Conservation (phyloP, 2,888 invertebrate species). For the Panzeria rudis region DNA sequence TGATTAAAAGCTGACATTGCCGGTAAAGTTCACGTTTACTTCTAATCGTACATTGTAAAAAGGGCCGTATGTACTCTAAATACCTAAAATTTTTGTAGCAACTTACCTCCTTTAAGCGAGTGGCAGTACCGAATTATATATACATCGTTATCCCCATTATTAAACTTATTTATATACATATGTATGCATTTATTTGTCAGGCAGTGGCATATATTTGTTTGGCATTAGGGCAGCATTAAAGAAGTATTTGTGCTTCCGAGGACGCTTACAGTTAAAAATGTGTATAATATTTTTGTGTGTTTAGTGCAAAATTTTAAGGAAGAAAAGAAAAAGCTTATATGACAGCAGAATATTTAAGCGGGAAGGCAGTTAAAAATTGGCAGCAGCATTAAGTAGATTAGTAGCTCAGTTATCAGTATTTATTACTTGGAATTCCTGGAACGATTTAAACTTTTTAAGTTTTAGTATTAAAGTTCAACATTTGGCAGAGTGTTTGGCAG, state of each 20-base stretch:
- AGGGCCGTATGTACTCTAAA: background rate
- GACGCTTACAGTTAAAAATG: constrained; percentile 3
- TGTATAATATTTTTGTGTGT: background rate
- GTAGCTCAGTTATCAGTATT: constrained; percentile 50
- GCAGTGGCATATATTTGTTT: constrained; percentile 18
- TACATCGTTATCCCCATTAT: constrained; percentile 39
- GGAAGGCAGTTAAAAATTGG: constrained; percentile 45
- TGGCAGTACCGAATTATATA: constrained; percentile 1
- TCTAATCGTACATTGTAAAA: too few relatives aligned
- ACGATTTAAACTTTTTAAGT: constrained; percentile 40
- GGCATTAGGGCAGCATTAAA: constrained; percentile 33
- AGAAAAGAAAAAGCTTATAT: constrained; percentile 77
- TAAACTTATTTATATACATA: constrained; percentile 23
- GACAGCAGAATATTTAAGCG: constrained; percentile 78
- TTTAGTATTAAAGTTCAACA: constrained; percentile 23
- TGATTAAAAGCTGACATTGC: too few relatives aligned
- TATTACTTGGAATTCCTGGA: constrained; percentile 52
- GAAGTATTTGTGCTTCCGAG: constrained; percentile 14
- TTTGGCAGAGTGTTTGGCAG: background rate
- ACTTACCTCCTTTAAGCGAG: constrained; percentile 32
- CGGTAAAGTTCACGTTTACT: too few relatives aligned
- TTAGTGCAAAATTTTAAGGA: background rate
- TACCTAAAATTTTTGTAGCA: background rate
- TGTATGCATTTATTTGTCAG: background rate
- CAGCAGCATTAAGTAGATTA: constrained; percentile 60